These are phyloP conservation scores for Neogale vison DNA, from an alignment of 2,113 vertebrate genomes.

Conservation along the genomic window DNA sequence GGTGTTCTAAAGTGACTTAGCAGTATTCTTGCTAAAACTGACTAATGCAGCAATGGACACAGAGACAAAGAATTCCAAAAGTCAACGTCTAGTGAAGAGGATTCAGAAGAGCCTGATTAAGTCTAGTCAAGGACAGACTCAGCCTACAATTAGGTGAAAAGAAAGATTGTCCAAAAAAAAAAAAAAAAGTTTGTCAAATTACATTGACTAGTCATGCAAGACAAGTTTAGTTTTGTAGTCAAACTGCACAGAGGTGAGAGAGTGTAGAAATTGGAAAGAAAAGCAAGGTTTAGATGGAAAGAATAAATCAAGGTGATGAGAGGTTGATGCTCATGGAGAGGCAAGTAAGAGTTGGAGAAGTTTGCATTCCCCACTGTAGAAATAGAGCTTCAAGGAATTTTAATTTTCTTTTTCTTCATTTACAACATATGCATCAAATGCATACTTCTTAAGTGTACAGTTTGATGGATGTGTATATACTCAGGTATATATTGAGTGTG, in stretches of 20 bases:
- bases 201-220: neutral
- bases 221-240: neutral
- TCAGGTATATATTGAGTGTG: too few species aligned
- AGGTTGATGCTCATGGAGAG: neutral
- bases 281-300: neutral
- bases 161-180: neutral
- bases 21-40: neutral
- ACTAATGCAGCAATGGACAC: neutral
- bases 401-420: neutral
- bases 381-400: neutral
- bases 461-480: neutral
- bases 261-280: neutral
- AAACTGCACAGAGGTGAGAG: neutral
- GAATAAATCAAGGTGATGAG: neutral
- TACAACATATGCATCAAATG: neutral
- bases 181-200: neutral
- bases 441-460: neutral
- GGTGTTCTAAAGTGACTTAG: neutral
- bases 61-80: neutral
- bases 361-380: neutral
- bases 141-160: neutral
- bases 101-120: neutral
- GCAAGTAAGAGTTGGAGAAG: neutral
- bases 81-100: neutral
- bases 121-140: neutral